A percentile compares a stretch with the other conserved stretches of the same genome.
Conservation (phyloP, 2,888 invertebrate genomes). For the Ctena decussata region DNA sequence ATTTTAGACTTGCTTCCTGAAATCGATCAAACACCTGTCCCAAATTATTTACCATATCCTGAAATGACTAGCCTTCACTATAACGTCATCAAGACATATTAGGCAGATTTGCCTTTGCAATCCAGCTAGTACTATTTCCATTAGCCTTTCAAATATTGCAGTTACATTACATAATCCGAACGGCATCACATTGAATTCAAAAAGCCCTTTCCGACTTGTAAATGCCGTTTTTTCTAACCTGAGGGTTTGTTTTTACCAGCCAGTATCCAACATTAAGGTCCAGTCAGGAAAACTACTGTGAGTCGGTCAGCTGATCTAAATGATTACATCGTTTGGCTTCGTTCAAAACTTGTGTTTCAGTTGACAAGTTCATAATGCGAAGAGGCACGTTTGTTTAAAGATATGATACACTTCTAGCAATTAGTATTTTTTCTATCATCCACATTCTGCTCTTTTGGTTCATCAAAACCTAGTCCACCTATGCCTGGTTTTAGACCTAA, state of each 20-base stretch:
- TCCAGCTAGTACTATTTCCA: constrained; percentile 55
- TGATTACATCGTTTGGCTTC: background rate
- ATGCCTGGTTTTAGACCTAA: background rate
- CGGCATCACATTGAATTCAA: background rate
- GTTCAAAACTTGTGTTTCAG: background rate
- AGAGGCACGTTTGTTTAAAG: background rate
- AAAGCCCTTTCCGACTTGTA: background rate
- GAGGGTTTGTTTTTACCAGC: background rate
- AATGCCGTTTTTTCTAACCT: background rate
- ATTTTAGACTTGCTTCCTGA: no score
- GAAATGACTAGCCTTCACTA: constrained; percentile 19
- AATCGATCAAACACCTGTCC: constrained; percentile 35
- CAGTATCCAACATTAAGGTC: background rate
- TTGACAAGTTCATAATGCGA: background rate
- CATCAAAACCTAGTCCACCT: background rate
- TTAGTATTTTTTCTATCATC: background rate
- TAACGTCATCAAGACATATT: constrained; percentile 55
- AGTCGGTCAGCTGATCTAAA: background rate
- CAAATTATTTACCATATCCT: constrained; percentile 18
- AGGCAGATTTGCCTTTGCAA: constrained; percentile 44
- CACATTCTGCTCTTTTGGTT: background rate
- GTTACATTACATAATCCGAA: no score
- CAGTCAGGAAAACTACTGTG: background rate
- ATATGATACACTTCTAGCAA: background rate
- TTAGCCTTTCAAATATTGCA: constrained; percentile 64